Conservation (phyloP, 1,140 invertebrate species). For the Berghia stephanieae region DNA sequence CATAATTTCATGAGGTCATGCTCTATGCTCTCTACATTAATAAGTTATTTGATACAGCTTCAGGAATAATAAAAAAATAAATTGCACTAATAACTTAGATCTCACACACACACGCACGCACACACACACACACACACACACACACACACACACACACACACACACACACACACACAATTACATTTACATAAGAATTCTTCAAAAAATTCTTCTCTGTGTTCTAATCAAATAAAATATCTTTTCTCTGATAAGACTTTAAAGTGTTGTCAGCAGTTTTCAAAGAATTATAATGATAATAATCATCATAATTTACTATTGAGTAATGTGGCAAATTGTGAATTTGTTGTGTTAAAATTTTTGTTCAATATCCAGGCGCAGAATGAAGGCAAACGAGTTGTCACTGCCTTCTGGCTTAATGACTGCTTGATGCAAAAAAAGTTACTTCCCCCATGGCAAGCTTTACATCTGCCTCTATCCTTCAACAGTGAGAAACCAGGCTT, state of each 20-base stretch:
- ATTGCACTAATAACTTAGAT: too few relatives aligned
- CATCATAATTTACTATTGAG: not conserved
- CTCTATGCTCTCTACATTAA: not conserved
- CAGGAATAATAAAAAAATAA: not conserved
- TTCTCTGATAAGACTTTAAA: not conserved
- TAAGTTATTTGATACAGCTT: not conserved
- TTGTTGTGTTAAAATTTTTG: not conserved
- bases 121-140: conserved; percentile 21
- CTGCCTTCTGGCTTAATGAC: conserved; percentile 93
- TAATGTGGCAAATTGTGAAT: too few relatives aligned
- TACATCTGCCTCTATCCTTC: conserved; percentile 89
- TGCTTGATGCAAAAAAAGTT: conserved; percentile 84
- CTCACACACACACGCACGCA: not conserved
- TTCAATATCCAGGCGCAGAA: conserved; percentile 70
- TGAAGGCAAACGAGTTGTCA: conserved; percentile 87
- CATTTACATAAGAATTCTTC: not conserved
- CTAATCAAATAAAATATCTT: not conserved
- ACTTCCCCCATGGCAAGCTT: conserved; percentile 87
- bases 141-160: conserved; percentile 9
- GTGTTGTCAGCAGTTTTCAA: too few relatives aligned
- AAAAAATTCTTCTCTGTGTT: not conserved
- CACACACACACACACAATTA: too few relatives aligned
- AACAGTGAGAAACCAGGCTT: conserved; percentile 72
- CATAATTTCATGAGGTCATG: not conserved
- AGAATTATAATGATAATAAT: too few relatives aligned